Conservation (phyloP, 23 tunicate species). For the Trididemnum clinides region DNA sequence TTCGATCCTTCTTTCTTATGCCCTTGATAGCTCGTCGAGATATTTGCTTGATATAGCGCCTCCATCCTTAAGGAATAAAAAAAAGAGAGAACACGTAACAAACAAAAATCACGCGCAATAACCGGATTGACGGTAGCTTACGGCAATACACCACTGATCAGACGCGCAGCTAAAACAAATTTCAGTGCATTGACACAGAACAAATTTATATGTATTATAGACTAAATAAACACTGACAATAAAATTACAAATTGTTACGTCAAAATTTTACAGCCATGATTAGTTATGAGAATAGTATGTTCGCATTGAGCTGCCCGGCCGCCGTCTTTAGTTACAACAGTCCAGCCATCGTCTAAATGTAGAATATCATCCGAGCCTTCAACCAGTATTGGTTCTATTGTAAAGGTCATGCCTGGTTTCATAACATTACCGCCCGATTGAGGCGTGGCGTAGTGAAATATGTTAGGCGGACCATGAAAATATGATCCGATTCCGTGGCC, state of each 20-base stretch:
- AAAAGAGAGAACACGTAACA: too few species aligned
- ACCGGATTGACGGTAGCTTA: too few species aligned
- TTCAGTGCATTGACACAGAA: too few species aligned
- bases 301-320: constrained; percentile 80
- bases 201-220: too few species aligned
- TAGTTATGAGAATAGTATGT: constrained; percentile 80
- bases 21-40: too few species aligned
- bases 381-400: constrained; percentile 90
- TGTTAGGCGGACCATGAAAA: constrained; percentile 80
- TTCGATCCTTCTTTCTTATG: too few species aligned
- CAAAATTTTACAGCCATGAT: constrained; percentile 49
- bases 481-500: constrained; percentile 87
- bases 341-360: constrained; percentile 75
- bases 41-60: too few species aligned
- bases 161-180: too few species aligned
- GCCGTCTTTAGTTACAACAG: constrained; percentile 62
- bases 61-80: too few species aligned
- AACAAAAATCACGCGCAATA: too few species aligned
- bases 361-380: constrained; percentile 43
- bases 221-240: neutral
- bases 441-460: constrained; percentile 35
- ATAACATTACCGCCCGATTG: constrained; percentile 10
- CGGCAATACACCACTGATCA: too few species aligned
- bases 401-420: constrained; percentile 79
- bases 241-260: constrained; percentile 18